These are phyloP conservation scores for Drosophila pseudotakahashii DNA, from an alignment of 2,888 invertebrate species.

Conservation along the genomic window DNA sequence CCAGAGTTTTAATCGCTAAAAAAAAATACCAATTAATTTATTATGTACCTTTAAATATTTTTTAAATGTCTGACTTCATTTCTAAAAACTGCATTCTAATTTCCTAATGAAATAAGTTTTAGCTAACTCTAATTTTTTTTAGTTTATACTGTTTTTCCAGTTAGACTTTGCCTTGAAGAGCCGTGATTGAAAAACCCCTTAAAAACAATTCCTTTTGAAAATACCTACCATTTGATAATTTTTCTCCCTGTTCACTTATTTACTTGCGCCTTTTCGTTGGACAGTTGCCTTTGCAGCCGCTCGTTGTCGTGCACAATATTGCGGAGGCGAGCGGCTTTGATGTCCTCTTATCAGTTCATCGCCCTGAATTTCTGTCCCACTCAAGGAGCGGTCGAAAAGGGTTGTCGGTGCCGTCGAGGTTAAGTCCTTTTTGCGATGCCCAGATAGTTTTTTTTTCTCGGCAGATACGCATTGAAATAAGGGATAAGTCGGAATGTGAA, in stretches of 20 bases:
- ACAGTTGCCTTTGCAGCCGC: constrained; percentile 30
- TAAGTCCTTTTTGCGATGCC: constrained; percentile 35
- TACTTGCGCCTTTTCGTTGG: constrained; percentile 46
- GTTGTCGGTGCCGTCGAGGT: constrained; percentile 27
- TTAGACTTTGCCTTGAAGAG: no score
- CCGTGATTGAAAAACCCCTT: no score
- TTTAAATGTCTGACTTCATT: no score
- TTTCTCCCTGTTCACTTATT: constrained; percentile 38
- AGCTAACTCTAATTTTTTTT: no score
- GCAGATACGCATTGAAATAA: constrained; percentile 12
- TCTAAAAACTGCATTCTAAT: no score
- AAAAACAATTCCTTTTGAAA: neutral
- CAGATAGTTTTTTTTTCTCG: constrained; percentile 35
- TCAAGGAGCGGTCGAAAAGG: constrained; percentile 45
- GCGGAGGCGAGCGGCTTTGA: constrained; percentile 56
- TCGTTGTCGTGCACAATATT: constrained; percentile 57
- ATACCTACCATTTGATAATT: neutral
- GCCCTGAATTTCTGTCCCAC: constrained; percentile 44
- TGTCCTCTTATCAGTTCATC: constrained; percentile 74
- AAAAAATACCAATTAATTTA: no score
- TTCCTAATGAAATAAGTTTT: no score
- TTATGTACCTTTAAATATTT: no score
- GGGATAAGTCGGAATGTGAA: constrained; percentile 10
- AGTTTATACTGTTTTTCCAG: no score
- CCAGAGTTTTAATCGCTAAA: no score